These are phyloP conservation scores for Pinctada fucata DNA, from an alignment of 2,888 invertebrate genomes.

Conservation along the genomic window DNA sequence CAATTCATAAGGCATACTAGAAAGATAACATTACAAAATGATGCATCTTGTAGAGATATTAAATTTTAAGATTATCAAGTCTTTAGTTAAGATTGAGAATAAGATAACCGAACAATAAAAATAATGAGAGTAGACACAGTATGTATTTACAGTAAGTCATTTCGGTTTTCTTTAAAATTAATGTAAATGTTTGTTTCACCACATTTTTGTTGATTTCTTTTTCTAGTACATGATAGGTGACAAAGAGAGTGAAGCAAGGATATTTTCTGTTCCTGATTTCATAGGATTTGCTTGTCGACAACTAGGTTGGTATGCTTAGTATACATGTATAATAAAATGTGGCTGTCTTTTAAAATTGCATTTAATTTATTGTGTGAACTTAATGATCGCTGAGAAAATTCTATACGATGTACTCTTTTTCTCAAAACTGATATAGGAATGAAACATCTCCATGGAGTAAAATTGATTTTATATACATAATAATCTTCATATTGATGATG, in stretches of 20 bases:
- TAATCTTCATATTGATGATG: too few relatives aligned
- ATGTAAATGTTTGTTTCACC: too few relatives aligned
- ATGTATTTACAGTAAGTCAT: neutral
- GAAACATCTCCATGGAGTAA: too few relatives aligned
- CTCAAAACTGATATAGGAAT: neutral
- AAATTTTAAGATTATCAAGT: too few relatives aligned
- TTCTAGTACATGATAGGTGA: constrained; percentile 62
- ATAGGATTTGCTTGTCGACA: constrained; percentile 73
- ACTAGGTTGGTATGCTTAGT: constrained; percentile 57
- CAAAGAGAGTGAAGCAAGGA: constrained; percentile 56
- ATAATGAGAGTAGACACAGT: neutral
- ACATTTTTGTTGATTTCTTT: neutral
- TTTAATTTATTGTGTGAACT: too few relatives aligned
- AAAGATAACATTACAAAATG: too few relatives aligned
- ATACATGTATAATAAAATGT: neutral
- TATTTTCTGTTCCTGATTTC: constrained; percentile 73
- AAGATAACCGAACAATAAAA: neutral
- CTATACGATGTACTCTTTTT: neutral
- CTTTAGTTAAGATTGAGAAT: neutral
- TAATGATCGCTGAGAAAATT: neutral
- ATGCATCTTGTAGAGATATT: too few relatives aligned
- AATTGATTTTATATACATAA: too few relatives aligned
- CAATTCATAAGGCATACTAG: too few relatives aligned
- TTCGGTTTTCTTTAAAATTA: too few relatives aligned
- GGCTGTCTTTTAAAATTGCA: neutral